phyloP scores from a whole-genome alignment of 2,888 invertebrate species.

The Zhengitettix transpicula region DNA sequence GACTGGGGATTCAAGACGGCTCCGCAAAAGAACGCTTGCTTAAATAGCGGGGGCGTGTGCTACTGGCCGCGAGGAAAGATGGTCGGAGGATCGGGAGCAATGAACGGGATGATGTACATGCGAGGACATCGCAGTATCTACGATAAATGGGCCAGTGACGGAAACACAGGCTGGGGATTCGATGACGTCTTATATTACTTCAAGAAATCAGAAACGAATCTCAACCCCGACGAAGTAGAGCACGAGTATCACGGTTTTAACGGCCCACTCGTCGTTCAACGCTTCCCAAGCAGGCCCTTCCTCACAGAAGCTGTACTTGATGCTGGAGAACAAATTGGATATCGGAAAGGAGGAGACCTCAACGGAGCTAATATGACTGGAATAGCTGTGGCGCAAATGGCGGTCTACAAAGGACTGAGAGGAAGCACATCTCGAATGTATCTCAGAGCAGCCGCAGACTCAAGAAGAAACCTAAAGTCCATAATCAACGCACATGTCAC shows the following conservation, averaged over 20 bases:
- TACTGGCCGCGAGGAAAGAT: conserved; percentile 88
- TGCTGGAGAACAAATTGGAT: conserved; percentile 25
- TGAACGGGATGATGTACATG: conserved; percentile 84
- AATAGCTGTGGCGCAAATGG: conserved; percentile 13
- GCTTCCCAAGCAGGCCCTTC: conserved; percentile 24
- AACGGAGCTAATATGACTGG: conserved; percentile 17
- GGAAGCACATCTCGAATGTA: conserved; percentile 36
- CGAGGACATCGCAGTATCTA: conserved; percentile 77
- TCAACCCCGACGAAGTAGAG: conserved; percentile 7
- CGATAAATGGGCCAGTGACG: conserved; percentile 43
- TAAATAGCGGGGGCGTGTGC: conserved; percentile 39
- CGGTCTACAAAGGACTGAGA: conserved; percentile 17
- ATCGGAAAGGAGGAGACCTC: conserved; percentile 22
- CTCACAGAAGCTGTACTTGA: conserved; percentile 22
- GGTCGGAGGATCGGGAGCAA: conserved; percentile 71
- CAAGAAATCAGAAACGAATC: conserved; percentile 23
- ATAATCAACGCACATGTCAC: conserved; percentile 31
- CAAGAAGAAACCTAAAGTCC: conserved; percentile 2
- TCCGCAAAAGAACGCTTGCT: conserved; percentile 21
- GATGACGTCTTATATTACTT: conserved; percentile 22
- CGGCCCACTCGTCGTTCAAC: conserved; percentile 25
- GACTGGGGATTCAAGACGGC: conserved; percentile 30
- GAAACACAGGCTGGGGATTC: conserved; percentile 37
- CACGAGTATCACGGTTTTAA: conserved; percentile 22
- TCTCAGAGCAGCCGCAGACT: conserved; percentile 19